Evolutionary conservation across 2,113 vertebrate species (phyloP).

Genomic region (Scomber japonicus): DNA sequence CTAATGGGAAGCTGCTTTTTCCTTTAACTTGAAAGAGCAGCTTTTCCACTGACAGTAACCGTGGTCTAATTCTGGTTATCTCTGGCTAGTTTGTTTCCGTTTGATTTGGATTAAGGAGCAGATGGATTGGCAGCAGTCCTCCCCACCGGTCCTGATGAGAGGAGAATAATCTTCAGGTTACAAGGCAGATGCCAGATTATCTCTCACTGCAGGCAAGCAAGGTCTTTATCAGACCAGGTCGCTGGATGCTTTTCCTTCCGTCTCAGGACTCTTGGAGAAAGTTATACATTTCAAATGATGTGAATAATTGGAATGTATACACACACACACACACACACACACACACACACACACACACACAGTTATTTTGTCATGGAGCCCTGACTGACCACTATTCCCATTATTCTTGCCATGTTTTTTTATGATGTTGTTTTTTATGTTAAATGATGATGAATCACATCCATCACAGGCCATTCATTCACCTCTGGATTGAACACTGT

Average conservation of each 20-base stretch:
- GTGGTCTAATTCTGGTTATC: slow-evolving; percentile 22
- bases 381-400: not conserved
- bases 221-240: slow-evolving; percentile 49
- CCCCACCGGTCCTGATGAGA: slow-evolving; percentile 72
- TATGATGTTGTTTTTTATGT: too few species aligned
- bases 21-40: not conserved
- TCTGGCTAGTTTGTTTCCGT: slow-evolving; percentile 26
- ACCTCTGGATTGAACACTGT: not conserved
- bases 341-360: too few species aligned
- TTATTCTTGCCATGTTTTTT: not conserved
- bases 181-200: slow-evolving; percentile 72
- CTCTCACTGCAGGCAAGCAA: slow-evolving; percentile 45
- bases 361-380: not conserved
- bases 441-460: too few species aligned
- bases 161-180: slow-evolving; percentile 80
- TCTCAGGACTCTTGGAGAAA: not conserved
- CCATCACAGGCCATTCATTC: not conserved
- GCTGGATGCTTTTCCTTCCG: slow-evolving; percentile 21
- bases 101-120: slow-evolving; percentile 67
- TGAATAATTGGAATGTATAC: not conserved
- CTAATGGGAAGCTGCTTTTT: not conserved
- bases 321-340: too few species aligned
- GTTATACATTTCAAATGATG: not conserved
- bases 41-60: slow-evolving; percentile 39
- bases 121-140: slow-evolving; percentile 66